phyloP scores from a whole-genome alignment of 1,140 invertebrate genomes.

The Brevipalpus yothersi region DNA sequence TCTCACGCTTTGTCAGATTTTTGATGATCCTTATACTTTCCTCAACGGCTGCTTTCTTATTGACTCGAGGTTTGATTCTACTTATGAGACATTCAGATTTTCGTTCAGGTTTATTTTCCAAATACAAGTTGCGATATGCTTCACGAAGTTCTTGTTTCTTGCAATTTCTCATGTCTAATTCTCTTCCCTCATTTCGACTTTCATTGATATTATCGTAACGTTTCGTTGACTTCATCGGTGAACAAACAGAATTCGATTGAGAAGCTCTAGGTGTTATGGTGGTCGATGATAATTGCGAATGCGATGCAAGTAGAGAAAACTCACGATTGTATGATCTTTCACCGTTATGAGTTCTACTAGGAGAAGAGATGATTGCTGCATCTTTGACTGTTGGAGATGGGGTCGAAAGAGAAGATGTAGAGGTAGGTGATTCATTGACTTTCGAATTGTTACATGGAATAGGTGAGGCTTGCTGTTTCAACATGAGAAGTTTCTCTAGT shows the following conservation, averaged over 20 bases:
- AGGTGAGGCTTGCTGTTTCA: not conserved
- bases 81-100: not conserved
- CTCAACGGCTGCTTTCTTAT: not conserved
- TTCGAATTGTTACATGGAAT: not conserved
- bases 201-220: no score
- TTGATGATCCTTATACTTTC: not conserved
- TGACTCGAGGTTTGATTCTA: constrained; percentile 1
- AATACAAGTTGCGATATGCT: not conserved
- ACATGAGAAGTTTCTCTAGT: not conserved
- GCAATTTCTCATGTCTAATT: not conserved
- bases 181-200: no score
- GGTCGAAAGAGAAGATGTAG: not conserved
- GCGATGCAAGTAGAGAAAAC: no score
- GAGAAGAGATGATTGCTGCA: no score
- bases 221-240: no score
- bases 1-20: not conserved
- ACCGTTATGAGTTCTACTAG: no score
- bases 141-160: not conserved
- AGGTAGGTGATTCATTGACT: not conserved
- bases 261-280: no score
- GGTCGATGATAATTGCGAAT: no score
- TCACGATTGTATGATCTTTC: no score
- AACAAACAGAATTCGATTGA: no score
- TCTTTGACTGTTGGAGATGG: no score
- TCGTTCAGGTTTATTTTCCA: not conserved